These are phyloP conservation scores for Chelonia mydas DNA, from an alignment of 2,797 vertebrate genomes.

Conservation along the genomic window DNA sequence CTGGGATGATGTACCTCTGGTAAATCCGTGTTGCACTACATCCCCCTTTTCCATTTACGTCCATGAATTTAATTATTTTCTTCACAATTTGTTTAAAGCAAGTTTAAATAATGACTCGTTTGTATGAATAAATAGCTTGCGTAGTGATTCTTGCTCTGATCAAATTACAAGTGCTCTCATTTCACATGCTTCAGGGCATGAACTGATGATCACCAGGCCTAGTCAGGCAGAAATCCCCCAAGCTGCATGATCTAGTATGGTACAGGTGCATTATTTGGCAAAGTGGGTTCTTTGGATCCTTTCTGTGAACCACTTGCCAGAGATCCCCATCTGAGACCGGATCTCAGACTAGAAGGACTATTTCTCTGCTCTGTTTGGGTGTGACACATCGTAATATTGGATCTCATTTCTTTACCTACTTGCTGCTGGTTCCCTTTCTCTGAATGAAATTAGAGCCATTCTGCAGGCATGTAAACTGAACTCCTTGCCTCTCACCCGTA, in stretches of 20 bases:
- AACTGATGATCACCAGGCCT: not conserved
- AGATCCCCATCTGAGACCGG: not conserved
- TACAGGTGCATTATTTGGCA: not conserved
- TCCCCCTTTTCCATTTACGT: not conserved
- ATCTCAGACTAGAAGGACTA: not conserved
- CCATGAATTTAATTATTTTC: not conserved
- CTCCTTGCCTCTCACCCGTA: not conserved
- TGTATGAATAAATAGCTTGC: fast-evolving
- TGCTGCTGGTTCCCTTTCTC: not conserved
- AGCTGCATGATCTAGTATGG: not conserved
- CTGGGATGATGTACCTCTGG: not conserved
- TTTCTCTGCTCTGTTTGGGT: not conserved
- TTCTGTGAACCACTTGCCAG: not conserved
- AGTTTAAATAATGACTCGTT: not conserved
- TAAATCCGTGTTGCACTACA: not conserved
- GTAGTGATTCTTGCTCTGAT: not conserved
- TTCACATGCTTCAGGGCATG: not conserved
- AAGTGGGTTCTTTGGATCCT: not conserved
- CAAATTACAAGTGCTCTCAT: not conserved
- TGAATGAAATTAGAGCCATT: not conserved
- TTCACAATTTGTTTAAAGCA: not conserved
- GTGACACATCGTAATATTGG: not conserved
- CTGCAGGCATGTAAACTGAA: not conserved
- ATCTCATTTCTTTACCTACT: not conserved
- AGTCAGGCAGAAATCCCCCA: too few relatives aligned